phyloP scores from a whole-genome alignment of 2,113 vertebrate genomes.

The Mirza zaza region DNA sequence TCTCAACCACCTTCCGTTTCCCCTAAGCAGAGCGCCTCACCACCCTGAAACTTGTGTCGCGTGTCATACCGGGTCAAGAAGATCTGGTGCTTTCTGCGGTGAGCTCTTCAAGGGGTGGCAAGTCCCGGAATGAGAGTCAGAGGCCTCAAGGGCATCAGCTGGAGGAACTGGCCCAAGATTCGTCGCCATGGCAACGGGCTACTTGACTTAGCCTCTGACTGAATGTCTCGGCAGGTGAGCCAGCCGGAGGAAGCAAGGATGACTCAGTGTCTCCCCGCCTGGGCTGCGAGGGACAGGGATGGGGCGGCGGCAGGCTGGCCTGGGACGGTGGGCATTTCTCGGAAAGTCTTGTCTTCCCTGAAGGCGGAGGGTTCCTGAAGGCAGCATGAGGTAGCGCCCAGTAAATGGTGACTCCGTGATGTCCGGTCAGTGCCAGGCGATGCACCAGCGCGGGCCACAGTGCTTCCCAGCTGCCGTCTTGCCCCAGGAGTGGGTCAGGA shows the following conservation, averaged over 20 bases:
- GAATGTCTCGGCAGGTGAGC: neutral
- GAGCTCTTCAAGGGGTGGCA: neutral
- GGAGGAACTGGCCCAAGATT: neutral
- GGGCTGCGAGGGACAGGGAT: neutral
- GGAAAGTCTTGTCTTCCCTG: neutral
- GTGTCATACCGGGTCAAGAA: neutral
- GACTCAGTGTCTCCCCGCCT: constrained; percentile 4
- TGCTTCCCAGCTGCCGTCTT: neutral
- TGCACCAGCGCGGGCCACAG: neutral
- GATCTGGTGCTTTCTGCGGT: neutral
- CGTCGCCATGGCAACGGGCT: neutral
- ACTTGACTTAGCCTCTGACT: neutral
- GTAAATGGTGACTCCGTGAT: neutral
- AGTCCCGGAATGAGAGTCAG: neutral
- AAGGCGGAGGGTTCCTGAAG: neutral
- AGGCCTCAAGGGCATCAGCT: neutral
- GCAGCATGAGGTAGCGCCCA: neutral
- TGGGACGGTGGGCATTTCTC: neutral
- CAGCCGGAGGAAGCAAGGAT: neutral
- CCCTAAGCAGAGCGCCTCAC: neutral
- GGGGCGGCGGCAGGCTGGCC: neutral
- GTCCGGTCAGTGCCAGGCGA: neutral
- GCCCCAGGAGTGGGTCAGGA: neutral
- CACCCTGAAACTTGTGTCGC: neutral
- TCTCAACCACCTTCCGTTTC: too few relatives aligned